phyloP scores from a whole-genome alignment of 2,113 vertebrate genomes.

The Cettia cetti region DNA sequence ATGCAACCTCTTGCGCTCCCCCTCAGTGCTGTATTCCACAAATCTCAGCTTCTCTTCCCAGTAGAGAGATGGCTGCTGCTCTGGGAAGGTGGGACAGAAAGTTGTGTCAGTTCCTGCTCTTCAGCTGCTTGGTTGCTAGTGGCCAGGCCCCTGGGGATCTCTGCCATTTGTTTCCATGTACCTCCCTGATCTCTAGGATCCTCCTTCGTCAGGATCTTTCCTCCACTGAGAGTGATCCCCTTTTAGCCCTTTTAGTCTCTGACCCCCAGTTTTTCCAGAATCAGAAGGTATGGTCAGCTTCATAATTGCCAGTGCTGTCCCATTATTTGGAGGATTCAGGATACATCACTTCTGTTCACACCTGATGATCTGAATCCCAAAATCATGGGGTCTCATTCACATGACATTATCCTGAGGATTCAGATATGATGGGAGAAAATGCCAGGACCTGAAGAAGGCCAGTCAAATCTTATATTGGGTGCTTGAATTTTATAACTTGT shows the following conservation, averaged over 20 bases:
- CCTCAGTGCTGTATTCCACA: fast-evolving
- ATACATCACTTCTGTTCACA: background rate
- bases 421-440: background rate
- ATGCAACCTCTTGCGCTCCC: background rate
- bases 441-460: background rate
- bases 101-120: background rate
- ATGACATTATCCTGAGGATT: background rate
- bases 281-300: background rate
- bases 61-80: background rate
- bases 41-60: background rate
- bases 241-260: background rate
- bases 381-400: background rate
- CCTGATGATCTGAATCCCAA: background rate
- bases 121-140: background rate
- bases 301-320: background rate
- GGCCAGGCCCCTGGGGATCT: background rate
- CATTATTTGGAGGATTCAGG: background rate
- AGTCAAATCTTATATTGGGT: background rate
- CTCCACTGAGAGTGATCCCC: background rate
- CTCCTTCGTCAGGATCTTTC: background rate
- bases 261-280: background rate
- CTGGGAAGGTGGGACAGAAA: background rate
- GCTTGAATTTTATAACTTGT: background rate
- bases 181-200: background rate
- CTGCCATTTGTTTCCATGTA: background rate